phyloP scores from a whole-genome alignment of 2,113 vertebrate genomes.

The Pseudopodoces humilis region DNA sequence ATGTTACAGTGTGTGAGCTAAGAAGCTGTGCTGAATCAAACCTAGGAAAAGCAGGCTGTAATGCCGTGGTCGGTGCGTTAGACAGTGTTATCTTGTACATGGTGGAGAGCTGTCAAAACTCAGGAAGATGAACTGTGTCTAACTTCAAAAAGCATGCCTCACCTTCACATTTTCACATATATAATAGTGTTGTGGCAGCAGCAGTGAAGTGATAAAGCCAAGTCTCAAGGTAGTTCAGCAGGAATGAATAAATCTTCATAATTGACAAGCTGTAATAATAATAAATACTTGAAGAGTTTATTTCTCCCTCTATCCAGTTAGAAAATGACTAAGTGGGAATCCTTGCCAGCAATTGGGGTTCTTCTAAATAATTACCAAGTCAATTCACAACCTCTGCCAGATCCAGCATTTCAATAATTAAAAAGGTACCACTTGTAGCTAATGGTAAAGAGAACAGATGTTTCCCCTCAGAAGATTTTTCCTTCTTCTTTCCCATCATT shows the following conservation, averaged over 20 bases:
- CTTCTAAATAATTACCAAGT: constrained; percentile 38
- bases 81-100: neutral
- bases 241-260: constrained; percentile 46
- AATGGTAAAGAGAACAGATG: neutral
- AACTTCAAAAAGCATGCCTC: neutral
- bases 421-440: constrained; percentile 24
- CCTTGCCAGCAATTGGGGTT: neutral
- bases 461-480: neutral
- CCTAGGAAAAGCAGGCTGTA: neutral
- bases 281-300: constrained; percentile 48
- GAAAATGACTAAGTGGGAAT: constrained; percentile 18
- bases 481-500: neutral
- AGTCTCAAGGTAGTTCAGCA: neutral
- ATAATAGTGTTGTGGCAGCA: neutral
- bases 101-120: neutral
- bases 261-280: constrained; percentile 39
- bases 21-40: neutral
- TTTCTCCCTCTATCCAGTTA: constrained; percentile 43
- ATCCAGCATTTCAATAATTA: constrained; percentile 46
- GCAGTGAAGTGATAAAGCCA: constrained; percentile 28
- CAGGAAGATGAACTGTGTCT: neutral
- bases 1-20: neutral
- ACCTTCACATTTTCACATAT: neutral
- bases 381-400: constrained; percentile 27
- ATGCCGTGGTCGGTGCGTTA: neutral